A percentile compares a stretch with the other conserved stretches of the same genome.
phyloP scores from a whole-genome alignment of 2,888 invertebrate genomes.

The Heliconius sara region DNA sequence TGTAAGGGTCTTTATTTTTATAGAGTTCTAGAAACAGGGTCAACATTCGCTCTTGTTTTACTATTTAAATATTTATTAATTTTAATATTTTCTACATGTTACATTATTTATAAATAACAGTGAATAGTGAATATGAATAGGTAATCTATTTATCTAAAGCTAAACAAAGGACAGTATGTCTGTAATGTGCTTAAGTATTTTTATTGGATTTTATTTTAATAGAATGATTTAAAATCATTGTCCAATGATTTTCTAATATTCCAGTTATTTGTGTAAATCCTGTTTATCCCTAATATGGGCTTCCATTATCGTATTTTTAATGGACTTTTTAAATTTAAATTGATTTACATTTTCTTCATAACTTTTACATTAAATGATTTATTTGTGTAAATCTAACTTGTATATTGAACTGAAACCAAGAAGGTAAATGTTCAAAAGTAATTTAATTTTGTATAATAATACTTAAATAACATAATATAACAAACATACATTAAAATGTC shows the following conservation, averaged over 20 bases:
- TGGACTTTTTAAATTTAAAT: background rate
- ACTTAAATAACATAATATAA: background rate
- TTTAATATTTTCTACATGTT: background rate
- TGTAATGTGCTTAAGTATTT: conserved; percentile 12
- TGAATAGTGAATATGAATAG: background rate
- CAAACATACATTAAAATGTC: background rate
- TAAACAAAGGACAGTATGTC: background rate
- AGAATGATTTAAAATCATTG: background rate
- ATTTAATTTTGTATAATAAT: background rate
- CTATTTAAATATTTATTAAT: background rate
- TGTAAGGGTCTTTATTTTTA: background rate
- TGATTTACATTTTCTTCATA: background rate
- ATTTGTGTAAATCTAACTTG: conserved; percentile 6
- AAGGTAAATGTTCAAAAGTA: background rate
- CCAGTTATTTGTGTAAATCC: background rate
- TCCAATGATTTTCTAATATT: background rate
- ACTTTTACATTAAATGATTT: background rate
- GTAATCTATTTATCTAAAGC: background rate
- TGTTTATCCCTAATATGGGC: background rate
- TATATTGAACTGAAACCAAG: background rate
- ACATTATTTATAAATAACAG: background rate
- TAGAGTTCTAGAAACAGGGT: conserved; percentile 8
- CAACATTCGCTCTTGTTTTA: conserved; percentile 3
- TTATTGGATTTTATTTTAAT: background rate
- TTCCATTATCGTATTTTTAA: background rate